Conservation (phyloP, 2,797 vertebrate species). For the Champsocephalus gunnari region DNA sequence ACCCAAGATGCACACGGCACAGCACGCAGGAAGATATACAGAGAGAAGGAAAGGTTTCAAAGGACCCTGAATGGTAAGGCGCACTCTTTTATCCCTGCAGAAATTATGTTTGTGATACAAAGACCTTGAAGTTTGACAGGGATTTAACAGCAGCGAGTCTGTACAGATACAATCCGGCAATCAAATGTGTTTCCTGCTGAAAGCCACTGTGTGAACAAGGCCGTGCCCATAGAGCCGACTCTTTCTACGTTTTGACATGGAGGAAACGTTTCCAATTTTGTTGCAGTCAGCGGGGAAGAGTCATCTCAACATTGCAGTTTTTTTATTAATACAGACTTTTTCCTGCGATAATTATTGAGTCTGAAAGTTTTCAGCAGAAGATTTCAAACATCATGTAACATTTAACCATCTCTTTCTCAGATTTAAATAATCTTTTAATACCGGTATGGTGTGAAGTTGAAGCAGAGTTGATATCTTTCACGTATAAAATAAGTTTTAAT, state of each 20-base stretch:
- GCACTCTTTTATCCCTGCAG: conserved; percentile 47
- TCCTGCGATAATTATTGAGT: conserved; percentile 13
- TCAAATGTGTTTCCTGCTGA: conserved; percentile 63
- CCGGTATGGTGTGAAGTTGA: too few relatives aligned
- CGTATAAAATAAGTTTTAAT: neutral
- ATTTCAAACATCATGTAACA: neutral
- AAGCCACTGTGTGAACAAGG: conserved; percentile 56
- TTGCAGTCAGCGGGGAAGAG: conserved; percentile 21
- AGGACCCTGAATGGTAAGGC: conserved; percentile 43
- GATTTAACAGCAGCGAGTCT: conserved; percentile 47
- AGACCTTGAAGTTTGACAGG: conserved; percentile 67
- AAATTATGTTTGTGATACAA: conserved; percentile 55
- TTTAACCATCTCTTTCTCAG: neutral
- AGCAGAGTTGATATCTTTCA: too few relatives aligned
- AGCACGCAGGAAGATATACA: too few relatives aligned
- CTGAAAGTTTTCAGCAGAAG: neutral
- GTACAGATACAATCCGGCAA: conserved; percentile 53
- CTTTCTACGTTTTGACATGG: conserved; percentile 41
- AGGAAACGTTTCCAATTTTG: conserved; percentile 33
- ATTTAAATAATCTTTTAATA: too few relatives aligned
- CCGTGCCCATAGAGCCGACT: conserved; percentile 16
- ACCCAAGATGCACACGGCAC: conserved; percentile 46
- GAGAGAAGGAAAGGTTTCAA: conserved; percentile 18
- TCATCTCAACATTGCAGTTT: conserved; percentile 30
- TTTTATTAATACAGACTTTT: conserved; percentile 29